phyloP scores from a whole-genome alignment of 1,140 invertebrate genomes.

The Nasonia vitripennis region DNA sequence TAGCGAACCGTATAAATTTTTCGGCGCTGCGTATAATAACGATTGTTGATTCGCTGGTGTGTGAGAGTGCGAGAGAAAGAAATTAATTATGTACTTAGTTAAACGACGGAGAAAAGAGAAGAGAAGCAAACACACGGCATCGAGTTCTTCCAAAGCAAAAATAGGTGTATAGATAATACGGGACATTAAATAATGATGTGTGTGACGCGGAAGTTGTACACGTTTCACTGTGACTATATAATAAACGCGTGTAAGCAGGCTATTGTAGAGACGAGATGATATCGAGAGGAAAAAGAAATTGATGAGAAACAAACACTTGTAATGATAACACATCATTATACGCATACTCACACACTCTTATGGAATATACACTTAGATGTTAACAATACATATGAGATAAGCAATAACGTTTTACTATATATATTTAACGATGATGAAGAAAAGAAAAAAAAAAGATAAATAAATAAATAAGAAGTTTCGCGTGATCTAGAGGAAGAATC shows the following conservation, averaged over 20 bases:
- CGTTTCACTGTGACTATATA: neutral
- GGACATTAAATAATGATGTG: neutral
- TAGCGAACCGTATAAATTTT: conserved; percentile 41
- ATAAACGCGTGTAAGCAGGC: neutral
- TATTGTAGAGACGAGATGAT: neutral
- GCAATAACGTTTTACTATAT: conserved; percentile 43
- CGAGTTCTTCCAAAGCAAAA: conserved; percentile 51
- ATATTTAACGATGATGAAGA: neutral
- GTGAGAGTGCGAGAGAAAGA: neutral
- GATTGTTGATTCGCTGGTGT: neutral
- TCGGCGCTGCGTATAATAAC: neutral
- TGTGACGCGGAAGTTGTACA: neutral
- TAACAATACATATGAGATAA: conserved; percentile 41
- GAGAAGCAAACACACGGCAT: conserved; percentile 44
- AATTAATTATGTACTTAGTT: neutral
- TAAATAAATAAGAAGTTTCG: neutral
- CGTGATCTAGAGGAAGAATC: conserved; percentile 4
- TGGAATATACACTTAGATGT: conserved; percentile 25
- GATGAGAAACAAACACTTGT: neutral
- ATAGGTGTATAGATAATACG: conserved; percentile 44
- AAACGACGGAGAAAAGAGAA: neutral
- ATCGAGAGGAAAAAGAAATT: neutral
- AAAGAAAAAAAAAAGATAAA: neutral
- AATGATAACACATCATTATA: neutral
- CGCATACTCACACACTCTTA: conserved; percentile 24